A percentile compares a stretch with the other conserved stretches of the same genome.
phyloP scores from a whole-genome alignment of 2,113 vertebrate species.

The Donacobius atricapilla region DNA sequence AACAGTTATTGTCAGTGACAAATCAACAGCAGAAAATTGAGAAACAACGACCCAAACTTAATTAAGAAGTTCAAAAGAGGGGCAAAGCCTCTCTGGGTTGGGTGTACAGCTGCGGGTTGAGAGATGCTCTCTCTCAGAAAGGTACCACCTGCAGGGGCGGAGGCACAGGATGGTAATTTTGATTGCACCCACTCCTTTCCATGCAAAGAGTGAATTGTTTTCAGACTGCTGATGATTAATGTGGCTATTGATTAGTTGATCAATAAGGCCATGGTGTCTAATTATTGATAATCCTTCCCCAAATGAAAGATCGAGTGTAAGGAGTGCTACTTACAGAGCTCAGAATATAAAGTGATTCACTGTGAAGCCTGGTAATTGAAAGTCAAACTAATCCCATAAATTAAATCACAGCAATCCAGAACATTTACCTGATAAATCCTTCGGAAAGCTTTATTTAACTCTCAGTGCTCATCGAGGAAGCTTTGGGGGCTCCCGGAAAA shows the following conservation, averaged over 20 bases:
- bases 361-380: conserved; percentile 80
- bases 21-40: neutral
- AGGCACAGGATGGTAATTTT: conserved; percentile 70
- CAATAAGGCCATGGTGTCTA: conserved; percentile 81
- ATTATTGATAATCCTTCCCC: conserved; percentile 84
- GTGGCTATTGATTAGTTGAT: conserved; percentile 78
- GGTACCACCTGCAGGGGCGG: neutral
- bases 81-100: neutral
- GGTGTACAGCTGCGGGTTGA: neutral
- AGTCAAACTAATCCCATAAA: conserved; percentile 83
- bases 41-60: neutral
- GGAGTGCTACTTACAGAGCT: conserved; percentile 74
- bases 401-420: conserved; percentile 82
- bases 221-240: conserved; percentile 77
- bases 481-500: neutral
- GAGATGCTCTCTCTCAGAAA: neutral
- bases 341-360: conserved; percentile 78
- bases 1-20: neutral
- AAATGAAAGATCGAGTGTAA: conserved; percentile 81
- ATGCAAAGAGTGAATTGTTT: conserved; percentile 78
- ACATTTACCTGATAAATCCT: conserved; percentile 79
- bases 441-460: conserved; percentile 76
- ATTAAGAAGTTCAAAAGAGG: neutral
- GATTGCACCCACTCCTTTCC: conserved; percentile 53
- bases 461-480: conserved; percentile 34